Evolutionary conservation across 2,113 vertebrate species (phyloP), one percentile per base, ranked within the genome.

Genomic region (Heterochromis multidens): DNA sequence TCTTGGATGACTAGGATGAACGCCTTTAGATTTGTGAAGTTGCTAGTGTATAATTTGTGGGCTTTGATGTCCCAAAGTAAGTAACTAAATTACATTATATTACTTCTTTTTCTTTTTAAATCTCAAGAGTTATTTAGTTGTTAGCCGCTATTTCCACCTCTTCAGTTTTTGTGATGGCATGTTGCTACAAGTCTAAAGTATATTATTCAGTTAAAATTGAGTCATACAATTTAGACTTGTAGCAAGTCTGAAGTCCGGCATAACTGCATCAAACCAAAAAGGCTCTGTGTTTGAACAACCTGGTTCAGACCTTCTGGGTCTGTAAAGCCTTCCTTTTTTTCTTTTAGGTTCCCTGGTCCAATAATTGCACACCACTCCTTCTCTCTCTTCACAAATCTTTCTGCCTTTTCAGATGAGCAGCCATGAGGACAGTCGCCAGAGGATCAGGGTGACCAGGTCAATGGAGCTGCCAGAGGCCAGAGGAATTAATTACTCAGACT

Each of bases 1-100:
- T 87, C 19, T 82, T 83, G 83, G 81, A 88, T 52, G 54, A 81
- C 37, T 56, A 19, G 58, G 61, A 62, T 40, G 25, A 77, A 82
- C 43, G 87, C 49, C 61, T 87, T 90, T 77, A 65, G 43, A 80
- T 91, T 65, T 87, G 76, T 82, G 35, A 80, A 87, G 63, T 84
- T 83, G 33, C 46, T 67, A 10, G 56, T 54, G 80, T 25, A 59
- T 62, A n/a, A 77, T 79, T 60, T 83, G 16, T 80, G 43, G n/a
- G 54, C 23, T 54, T 63, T 60, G 4, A 74, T 74, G 70, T 74
- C 70, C 70, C 25, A 49, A 27, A 74, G 46, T 54, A 54, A 74
- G 43, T 33, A 74, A 54, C 46, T 31, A 54, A 31, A 74, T 54
- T 52, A 27, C 67, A 72, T 7, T 31, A 52, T 52, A 31, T 52